Base-by-base conservation (phyloP, 1,140 invertebrate species). In the Drosophila fuyamai region DNA sequence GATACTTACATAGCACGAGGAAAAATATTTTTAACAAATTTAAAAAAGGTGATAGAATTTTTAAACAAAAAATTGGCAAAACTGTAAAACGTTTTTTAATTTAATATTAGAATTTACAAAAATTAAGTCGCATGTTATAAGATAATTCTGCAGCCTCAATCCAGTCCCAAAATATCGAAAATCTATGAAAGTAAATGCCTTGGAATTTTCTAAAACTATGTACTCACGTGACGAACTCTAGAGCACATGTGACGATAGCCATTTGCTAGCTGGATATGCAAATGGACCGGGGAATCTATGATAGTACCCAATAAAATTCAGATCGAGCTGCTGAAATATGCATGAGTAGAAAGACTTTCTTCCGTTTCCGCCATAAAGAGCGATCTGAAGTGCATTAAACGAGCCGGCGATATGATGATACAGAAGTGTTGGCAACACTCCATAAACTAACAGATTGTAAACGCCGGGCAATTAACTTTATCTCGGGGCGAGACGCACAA, bases 341-440 rank as follows among this genome's bases (percentile, higher is more conserved):
- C 57, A 86, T 88, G 76, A 86, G 76, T 18, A 48, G 76, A 83
- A 88, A 86, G 79, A 82, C 83, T 88, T 88, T 86, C 83, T 86
- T 86, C 83, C 83, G 83, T 77, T 86, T 86, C 83, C 83, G 83
- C 51, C 55, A 38, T 8, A 0, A 35, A 27, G 12, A 46, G 38
- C 40, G 9, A 32, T 14, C 18, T 12, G 50, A 55, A 40, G 23
- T 65, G 59, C 60, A 70, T 70, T 80, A 59, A 63, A 53, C 50
- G 57, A 78, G 23, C 54, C 47, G 18, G 53, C 12, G 40, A 38
- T 29, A 67, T 60, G 27, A 54, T 9, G 46, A 35, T 27, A 75
- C 67, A 88, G 83, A 81, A 85, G 82, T 86, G 74, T 70, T 46
- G 53, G 43, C 65, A 67, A 77, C 83, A 88, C 84, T 77, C 76